Evolutionary conservation across 2,888 invertebrate genomes (phyloP).

Genomic region (Coronaproctus castanopsis): DNA sequence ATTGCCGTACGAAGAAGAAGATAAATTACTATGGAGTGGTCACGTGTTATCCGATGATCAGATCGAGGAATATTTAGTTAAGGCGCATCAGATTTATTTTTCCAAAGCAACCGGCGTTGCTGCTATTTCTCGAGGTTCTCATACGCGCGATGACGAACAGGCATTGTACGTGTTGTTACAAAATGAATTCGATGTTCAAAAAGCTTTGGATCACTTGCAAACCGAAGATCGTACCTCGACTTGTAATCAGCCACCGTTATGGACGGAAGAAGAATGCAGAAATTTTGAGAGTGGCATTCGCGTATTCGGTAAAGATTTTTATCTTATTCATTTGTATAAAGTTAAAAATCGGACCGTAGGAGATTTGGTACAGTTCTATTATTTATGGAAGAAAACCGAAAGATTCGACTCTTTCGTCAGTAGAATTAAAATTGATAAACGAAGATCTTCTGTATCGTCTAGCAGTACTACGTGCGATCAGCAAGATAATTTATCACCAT

Average conservation of each 20-base stretch:
- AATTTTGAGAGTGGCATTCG: conserved; percentile 91
- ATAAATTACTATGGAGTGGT: conserved; percentile 85
- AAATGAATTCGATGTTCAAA: conserved; percentile 87
- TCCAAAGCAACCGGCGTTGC: conserved; percentile 30
- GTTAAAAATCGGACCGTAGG: conserved; percentile 86
- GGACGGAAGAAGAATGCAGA: conserved; percentile 93
- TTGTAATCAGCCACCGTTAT: conserved; percentile 43
- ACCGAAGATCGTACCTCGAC: conserved; percentile 20
- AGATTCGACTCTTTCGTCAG: conserved; percentile 77
- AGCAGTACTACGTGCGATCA: not conserved
- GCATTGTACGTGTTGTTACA: conserved; percentile 75
- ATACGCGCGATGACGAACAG: conserved; percentile 70
- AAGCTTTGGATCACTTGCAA: conserved; percentile 53
- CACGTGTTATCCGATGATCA: conserved; percentile 44
- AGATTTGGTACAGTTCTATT: conserved; percentile 89
- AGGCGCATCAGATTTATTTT: conserved; percentile 28
- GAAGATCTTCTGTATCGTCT: not conserved
- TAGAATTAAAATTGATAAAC: conserved; percentile 65
- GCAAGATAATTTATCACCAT: not conserved
- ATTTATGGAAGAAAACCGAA: conserved; percentile 97
- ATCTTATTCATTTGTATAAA: conserved; percentile 79
- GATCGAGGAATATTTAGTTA: conserved; percentile 57
- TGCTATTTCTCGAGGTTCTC: conserved; percentile 45
- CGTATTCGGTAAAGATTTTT: conserved; percentile 88
- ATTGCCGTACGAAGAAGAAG: conserved; percentile 34